phyloP scores from a whole-genome alignment of 2,113 vertebrate species.

The Sebastes fasciatus region DNA sequence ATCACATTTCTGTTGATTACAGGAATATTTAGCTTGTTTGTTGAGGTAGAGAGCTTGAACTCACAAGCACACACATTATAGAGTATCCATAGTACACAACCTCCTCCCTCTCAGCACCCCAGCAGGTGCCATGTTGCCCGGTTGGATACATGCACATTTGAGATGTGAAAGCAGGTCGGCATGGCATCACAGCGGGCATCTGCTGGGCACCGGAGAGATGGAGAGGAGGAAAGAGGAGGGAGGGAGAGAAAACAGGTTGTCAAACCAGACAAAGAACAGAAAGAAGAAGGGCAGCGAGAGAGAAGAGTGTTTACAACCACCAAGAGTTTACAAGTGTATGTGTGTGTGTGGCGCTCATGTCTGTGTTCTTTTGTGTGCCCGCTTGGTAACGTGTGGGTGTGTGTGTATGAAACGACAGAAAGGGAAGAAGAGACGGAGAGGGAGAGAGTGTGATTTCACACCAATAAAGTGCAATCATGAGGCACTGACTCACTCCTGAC shows the following conservation, averaged over 20 bases:
- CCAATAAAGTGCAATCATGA: slow-evolving; percentile 65
- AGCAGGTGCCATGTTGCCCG: slow-evolving; percentile 42
- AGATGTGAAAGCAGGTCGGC: slow-evolving; percentile 31
- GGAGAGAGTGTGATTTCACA: slow-evolving; percentile 54
- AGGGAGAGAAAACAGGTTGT: slow-evolving; percentile 39
- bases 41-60: neutral
- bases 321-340: slow-evolving; percentile 54
- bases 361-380: neutral
- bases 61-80: neutral
- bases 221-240: neutral
- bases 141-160: slow-evolving; percentile 19
- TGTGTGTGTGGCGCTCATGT: neutral
- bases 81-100: neutral
- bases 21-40: neutral
- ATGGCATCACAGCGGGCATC: slow-evolving; percentile 13
- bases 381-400: slow-evolving; percentile 17
- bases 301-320: slow-evolving; percentile 58
- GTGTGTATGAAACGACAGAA: neutral
- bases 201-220: slow-evolving; percentile 9
- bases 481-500: slow-evolving; percentile 66
- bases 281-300: slow-evolving; percentile 8
- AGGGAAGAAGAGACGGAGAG: slow-evolving; percentile 19
- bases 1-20: neutral
- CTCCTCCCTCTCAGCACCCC: slow-evolving; percentile 7
- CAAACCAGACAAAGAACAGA: slow-evolving; percentile 61